Evolutionary conservation across 2,888 invertebrate genomes (phyloP), one percentile per base, ranked within the genome.

Genomic region (Cremastinae sp.): DNA sequence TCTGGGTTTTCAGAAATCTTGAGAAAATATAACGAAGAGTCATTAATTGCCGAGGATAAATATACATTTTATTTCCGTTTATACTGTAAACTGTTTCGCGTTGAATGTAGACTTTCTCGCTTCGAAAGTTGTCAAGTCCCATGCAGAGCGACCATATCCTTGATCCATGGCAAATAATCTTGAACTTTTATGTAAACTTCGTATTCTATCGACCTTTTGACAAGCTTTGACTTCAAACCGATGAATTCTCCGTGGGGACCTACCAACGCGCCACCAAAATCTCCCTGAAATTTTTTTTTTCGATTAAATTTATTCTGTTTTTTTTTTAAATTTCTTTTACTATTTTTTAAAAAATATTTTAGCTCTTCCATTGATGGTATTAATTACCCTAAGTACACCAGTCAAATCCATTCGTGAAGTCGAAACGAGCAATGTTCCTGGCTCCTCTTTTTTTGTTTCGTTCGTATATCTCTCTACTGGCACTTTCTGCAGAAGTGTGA

Each of bases 401-500:
- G 78, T 78, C 18, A 78, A 34, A 49, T 78, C 78, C 64, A 78
- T 68, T 10, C 47, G 53, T 4, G 71, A 66, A 16, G 64, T 65
- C 0, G 61, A 54, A 8, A 75, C 41, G 41, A 68, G 62, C 64
- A 78, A 65, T 28, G 72, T 75, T 53, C 59, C 72, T 2, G 75
- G 1, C 0, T 14, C 16, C 36, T 78, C 78, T 28, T 75, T 72
- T 28, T 75, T 72, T 10, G 34, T 4, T n/a, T 18, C 41, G 1
- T 71, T 8, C 2, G 56, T 22, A 61, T 61, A 71, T 14, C 64
- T 54, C 7, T 36, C 41, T 38, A 78, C 72, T 9, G 75, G 78
- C 5, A 78, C 41, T 54, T 78, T 78, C 59, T 78, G 78, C 53
- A 75, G 64, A 62, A 78, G 61, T 58, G 71, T 78, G 58, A 61